Percentiles rank a stretch among this genome's conserved stretches.
These are phyloP conservation scores for Bombus balteatus DNA, from an alignment of 1,140 invertebrate species.

Conservation along the genomic window DNA sequence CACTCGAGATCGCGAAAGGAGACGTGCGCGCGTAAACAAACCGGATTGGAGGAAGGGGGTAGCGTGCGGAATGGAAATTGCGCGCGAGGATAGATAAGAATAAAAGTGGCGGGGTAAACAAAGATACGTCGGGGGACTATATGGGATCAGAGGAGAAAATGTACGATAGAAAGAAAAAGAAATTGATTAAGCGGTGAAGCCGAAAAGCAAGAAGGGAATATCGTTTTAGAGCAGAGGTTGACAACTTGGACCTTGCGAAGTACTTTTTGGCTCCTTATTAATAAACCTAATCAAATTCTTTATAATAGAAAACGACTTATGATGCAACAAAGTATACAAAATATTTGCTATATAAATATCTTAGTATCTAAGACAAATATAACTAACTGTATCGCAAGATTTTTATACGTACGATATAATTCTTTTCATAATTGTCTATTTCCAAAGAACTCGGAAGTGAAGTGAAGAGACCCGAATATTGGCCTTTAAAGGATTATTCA, in stretches of 20 bases:
- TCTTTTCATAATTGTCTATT: too few species aligned
- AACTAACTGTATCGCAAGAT: too few species aligned
- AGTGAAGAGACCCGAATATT: too few species aligned
- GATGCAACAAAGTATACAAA: too few species aligned
- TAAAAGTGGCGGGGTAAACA: conserved; percentile 23
- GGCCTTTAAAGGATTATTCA: too few species aligned
- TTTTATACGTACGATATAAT: too few species aligned
- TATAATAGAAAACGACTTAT: too few species aligned
- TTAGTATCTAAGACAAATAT: too few species aligned
- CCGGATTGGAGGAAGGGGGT: background rate
- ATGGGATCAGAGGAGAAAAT: background rate
- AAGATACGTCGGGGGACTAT: conserved; percentile 5
- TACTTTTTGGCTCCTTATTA: too few species aligned
- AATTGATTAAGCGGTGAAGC: conserved; percentile 9
- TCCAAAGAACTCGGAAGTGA: too few species aligned
- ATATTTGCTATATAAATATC: too few species aligned
- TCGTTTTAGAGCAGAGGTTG: background rate
- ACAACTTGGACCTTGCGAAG: background rate
- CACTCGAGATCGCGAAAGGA: conserved; percentile 14
- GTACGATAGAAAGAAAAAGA: background rate
- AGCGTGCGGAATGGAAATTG: conserved; percentile 21
- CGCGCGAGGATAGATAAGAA: conserved; percentile 25
- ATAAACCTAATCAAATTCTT: too few species aligned
- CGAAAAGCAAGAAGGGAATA: background rate
- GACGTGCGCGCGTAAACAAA: conserved; percentile 35